These are phyloP conservation scores for Diglossa brunneiventris DNA, from an alignment of 2,113 vertebrate genomes.

Conservation along the genomic window DNA sequence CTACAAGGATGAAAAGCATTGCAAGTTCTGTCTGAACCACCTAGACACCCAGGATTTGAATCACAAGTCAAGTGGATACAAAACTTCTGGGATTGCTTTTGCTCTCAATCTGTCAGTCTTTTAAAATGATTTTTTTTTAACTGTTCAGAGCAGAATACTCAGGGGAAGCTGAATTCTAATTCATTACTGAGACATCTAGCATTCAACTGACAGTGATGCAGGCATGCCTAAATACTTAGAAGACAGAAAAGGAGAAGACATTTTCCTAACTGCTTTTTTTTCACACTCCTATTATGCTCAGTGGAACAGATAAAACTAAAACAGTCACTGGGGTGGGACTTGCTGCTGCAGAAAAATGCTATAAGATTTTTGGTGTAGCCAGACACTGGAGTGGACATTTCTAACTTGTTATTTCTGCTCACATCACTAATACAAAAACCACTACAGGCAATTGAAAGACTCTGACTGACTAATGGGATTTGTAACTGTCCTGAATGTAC, in stretches of 20 bases:
- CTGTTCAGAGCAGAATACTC: neutral
- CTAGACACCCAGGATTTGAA: neutral
- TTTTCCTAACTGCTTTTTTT: conserved; percentile 11
- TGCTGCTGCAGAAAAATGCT: neutral
- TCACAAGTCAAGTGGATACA: neutral
- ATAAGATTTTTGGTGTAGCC: neutral
- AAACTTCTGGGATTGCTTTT: conserved; percentile 39
- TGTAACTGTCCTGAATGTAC: neutral
- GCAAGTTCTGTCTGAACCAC: conserved; percentile 1
- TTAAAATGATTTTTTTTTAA: neutral
- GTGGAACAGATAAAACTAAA: neutral
- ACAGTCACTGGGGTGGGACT: neutral
- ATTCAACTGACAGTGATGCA: neutral
- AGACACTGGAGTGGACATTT: neutral
- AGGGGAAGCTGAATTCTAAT: conserved; percentile 12
- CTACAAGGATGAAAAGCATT: neutral
- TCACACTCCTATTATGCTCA: neutral
- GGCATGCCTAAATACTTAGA: neutral
- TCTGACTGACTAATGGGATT: neutral
- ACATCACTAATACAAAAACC: neutral
- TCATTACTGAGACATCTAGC: neutral
- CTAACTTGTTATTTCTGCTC: neutral
- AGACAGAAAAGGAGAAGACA: neutral
- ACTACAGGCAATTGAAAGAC: neutral
- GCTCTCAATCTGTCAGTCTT: conserved; percentile 32